Evolutionary conservation across 2,888 invertebrate species (phyloP), one percentile per base, ranked within the genome.

Genomic region (Teleogryllus oceanicus): DNA sequence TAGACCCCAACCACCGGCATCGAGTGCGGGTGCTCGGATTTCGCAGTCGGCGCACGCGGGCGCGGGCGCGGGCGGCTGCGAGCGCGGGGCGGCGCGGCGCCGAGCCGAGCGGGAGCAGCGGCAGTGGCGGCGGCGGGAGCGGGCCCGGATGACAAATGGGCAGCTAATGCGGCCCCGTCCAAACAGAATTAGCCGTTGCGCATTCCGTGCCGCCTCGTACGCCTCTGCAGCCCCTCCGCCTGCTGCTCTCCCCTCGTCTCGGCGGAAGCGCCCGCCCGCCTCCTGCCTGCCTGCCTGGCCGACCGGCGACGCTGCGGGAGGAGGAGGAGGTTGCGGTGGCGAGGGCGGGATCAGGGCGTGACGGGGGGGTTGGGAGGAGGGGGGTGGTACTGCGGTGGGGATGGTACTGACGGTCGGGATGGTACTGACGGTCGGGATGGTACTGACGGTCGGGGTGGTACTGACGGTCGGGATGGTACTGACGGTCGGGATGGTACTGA

Each of bases 121-220:
- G 62, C 62, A 11, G 62, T 16, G n/a, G 37, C 5, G 37, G 37
- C 76, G 49, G 75, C n/a, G 24, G 76, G 76, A 78, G 78, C 51
- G 18, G 21, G 50, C 21, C 49, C 37, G 49, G 77, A 20, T 78
- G 79, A 79, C 81, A 81, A 79, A 80, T 79, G 49, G 78, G 78
- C 81, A 49, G 82, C 82, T 81, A 80, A 82, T 82, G 79, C 76
- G 78, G 80, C 20, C 79, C 78, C 80, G 78, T 78, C 80, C 82
- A 80, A 80, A 80, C 82, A 82, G 82, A 82, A 81, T 80, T 81
- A 82, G 81, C 78, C 62, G 62, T 62, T 62, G 62, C 62, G 62
- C 62, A 62, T 62, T 62, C 62, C 62, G 62, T 62, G 62, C 62
- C n/a, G 13, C 79, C 75, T 20, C 75, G 75, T 75, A 49, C 18